phyloP scores from a whole-genome alignment of 2,888 invertebrate genomes.

The Eretmocerus hayati region DNA sequence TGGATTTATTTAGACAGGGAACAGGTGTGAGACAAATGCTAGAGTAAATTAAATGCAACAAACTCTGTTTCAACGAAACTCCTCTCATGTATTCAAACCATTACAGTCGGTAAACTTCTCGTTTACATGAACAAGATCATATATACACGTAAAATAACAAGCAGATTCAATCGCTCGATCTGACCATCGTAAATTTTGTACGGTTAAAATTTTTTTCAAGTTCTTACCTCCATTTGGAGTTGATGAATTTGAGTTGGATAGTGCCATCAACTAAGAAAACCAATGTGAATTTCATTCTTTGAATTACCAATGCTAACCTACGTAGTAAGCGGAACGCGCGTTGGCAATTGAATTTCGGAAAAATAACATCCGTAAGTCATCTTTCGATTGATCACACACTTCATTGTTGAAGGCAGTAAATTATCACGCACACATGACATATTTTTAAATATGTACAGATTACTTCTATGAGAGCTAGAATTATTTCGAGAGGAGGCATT shows the following conservation, averaged over 20 bases:
- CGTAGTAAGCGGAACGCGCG: conserved; percentile 3
- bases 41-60: too few relatives aligned
- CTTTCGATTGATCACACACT: conserved; percentile 14
- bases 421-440: conserved; percentile 13
- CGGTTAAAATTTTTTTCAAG: conserved; percentile 4
- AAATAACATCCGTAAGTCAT: conserved; percentile 3
- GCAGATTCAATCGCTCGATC: too few relatives aligned
- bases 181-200: background rate
- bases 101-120: conserved; percentile 9
- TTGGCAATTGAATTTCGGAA: conserved; percentile 2
- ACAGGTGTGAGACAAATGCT: too few relatives aligned
- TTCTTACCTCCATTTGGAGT: conserved; percentile 6
- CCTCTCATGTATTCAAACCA: conserved; percentile 10
- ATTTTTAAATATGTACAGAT: conserved; percentile 11
- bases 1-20: too few relatives aligned
- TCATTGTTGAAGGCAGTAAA: conserved; percentile 17
- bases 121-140: conserved; percentile 10
- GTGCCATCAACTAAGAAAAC: background rate
- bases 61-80: background rate
- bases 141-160: conserved; percentile 11
- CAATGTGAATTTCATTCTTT: too few relatives aligned
- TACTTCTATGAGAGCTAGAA: background rate
- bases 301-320: conserved; percentile 5
- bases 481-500: conserved; percentile 19
- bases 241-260: background rate